Evolutionary conservation across 2,888 invertebrate species (phyloP).

Genomic region (Rotaria magnacalcarata): DNA sequence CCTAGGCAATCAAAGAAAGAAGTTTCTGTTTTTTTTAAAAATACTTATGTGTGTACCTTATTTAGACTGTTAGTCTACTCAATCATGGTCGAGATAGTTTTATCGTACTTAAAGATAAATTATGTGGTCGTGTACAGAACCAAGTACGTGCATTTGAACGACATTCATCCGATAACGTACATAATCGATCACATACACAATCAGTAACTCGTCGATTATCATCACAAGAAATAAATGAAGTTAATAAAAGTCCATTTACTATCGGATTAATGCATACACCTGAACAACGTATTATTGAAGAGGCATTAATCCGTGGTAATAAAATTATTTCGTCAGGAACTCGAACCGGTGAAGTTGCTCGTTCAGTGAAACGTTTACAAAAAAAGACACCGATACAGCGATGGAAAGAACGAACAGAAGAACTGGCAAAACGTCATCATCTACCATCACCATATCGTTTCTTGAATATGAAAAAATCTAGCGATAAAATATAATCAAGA

Average conservation of each 20-base stretch:
- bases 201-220: too few species aligned
- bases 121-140: not conserved
- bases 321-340: not conserved
- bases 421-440: not conserved
- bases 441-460: not conserved
- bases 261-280: not conserved
- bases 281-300: not conserved
- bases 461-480: not conserved
- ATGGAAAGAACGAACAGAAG: slow-evolving; percentile 15
- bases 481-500: not conserved
- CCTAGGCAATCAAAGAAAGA: too few species aligned
- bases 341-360: not conserved
- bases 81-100: not conserved
- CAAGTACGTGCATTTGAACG: slow-evolving; percentile 13
- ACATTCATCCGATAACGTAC: not conserved
- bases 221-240: not conserved
- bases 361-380: slow-evolving; percentile 28
- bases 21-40: too few species aligned
- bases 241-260: not conserved
- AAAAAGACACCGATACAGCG: not conserved
- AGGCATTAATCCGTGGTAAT: not conserved
- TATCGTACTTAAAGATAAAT: not conserved
- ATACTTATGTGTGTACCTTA: not conserved
- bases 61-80: not conserved
- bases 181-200: not conserved